phyloP scores from a whole-genome alignment of 1,140 invertebrate genomes.

The Euschistus heros region DNA sequence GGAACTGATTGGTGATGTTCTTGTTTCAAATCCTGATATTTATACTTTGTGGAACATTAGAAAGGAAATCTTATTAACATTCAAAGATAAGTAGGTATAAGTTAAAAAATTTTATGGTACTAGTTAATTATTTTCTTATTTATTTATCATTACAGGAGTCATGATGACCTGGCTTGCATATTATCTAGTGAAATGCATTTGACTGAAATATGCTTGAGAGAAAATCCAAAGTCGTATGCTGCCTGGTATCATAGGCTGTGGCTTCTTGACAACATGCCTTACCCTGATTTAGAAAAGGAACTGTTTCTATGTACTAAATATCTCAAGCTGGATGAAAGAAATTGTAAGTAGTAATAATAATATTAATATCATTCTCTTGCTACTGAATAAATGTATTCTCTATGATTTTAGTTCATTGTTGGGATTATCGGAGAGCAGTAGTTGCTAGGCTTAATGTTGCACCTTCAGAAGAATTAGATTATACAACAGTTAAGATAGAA shows the following conservation, averaged over 20 bases:
- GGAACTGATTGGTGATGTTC: slow-evolving; percentile 55
- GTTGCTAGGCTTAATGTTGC: slow-evolving; percentile 51
- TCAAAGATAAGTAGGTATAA: slow-evolving; percentile 4
- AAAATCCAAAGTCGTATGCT: slow-evolving; percentile 87
- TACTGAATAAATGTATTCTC: slow-evolving; percentile 15
- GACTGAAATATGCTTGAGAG: slow-evolving; percentile 67
- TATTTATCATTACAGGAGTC: slow-evolving; percentile 24
- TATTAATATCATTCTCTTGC: not conserved
- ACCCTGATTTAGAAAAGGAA: slow-evolving; percentile 76
- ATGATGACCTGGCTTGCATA: slow-evolving; percentile 44
- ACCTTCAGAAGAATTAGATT: slow-evolving; percentile 65
- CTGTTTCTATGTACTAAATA: slow-evolving; percentile 74
- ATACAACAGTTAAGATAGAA: slow-evolving; percentile 70
- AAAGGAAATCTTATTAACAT: slow-evolving; percentile 33
- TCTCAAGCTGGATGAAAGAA: slow-evolving; percentile 85
- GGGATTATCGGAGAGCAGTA: slow-evolving; percentile 81
- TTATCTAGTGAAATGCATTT: slow-evolving; percentile 65
- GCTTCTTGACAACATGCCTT: slow-evolving; percentile 62
- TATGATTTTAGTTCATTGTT: slow-evolving; percentile 71
- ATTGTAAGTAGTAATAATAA: slow-evolving; percentile 59
- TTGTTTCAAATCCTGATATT: slow-evolving; percentile 77
- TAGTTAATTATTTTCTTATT: not conserved
- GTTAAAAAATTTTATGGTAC: not conserved
- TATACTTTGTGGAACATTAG: slow-evolving; percentile 91
- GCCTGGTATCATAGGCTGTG: slow-evolving; percentile 90